Conservation (phyloP, 2,888 invertebrate species). For the Lasius fuliginosus region DNA sequence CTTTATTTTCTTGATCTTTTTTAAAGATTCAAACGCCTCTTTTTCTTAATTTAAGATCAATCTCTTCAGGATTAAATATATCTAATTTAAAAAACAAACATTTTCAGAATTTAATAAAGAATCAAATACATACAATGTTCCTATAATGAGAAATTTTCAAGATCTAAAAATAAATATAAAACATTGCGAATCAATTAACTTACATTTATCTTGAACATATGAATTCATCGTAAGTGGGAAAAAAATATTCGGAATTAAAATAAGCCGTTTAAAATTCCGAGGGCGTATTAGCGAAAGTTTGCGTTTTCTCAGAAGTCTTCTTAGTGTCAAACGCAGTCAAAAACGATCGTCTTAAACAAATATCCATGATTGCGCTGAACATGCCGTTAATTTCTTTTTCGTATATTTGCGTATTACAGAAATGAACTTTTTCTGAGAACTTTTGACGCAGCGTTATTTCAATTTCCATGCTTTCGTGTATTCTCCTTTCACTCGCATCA, state of each 20-base stretch:
- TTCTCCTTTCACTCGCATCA: slow-evolving; percentile 41
- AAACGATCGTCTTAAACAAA: slow-evolving; percentile 55
- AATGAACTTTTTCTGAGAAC: slow-evolving; percentile 28
- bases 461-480: slow-evolving; percentile 41
- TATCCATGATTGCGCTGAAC: slow-evolving; percentile 1
- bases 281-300: slow-evolving; percentile 76
- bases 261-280: slow-evolving; percentile 69
- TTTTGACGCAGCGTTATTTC: slow-evolving; percentile 29
- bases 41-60: background rate
- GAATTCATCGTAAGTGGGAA: background rate
- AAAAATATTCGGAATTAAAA: slow-evolving; percentile 28
- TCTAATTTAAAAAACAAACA: slow-evolving; percentile 7
- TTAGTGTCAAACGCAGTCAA: slow-evolving; percentile 75
- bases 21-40: background rate
- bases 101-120: background rate
- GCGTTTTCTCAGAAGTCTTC: slow-evolving; percentile 67
- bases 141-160: background rate
- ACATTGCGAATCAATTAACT: background rate
- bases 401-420: slow-evolving; percentile 33
- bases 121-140: background rate
- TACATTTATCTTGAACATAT: background rate
- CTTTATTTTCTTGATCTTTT: background rate
- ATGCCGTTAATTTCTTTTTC: slow-evolving; percentile 40
- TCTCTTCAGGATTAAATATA: background rate
- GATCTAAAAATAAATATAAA: background rate